phyloP scores from a whole-genome alignment of 2,888 invertebrate genomes.

The Lapara coniferarum region DNA sequence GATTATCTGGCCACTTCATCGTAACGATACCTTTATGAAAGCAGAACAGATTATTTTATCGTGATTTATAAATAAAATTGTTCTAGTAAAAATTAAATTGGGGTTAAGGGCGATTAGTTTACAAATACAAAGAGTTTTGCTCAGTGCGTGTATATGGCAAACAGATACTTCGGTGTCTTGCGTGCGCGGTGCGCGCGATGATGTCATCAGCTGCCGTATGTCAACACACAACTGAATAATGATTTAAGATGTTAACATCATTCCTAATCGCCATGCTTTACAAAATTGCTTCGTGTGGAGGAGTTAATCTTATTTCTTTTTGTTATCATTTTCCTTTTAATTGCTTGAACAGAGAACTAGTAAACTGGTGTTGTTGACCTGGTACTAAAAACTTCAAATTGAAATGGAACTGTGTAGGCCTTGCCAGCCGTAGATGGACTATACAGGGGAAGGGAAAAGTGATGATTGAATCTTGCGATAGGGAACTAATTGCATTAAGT shows the following conservation, averaged over 20 bases:
- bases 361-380: too few species aligned
- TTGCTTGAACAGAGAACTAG: neutral
- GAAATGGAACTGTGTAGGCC: too few species aligned
- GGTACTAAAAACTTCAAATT: too few species aligned
- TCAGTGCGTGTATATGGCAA: conserved; percentile 58
- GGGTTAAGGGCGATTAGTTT: conserved; percentile 36
- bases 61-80: neutral
- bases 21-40: neutral
- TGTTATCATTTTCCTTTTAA: neutral
- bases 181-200: conserved; percentile 46
- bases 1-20: neutral
- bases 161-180: conserved; percentile 45
- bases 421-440: too few species aligned
- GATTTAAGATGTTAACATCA: conserved; percentile 41
- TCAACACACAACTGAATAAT: conserved; percentile 49
- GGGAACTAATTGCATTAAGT: too few species aligned
- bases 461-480: too few species aligned
- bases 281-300: neutral
- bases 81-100: neutral
- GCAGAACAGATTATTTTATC: neutral
- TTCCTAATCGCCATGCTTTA: conserved; percentile 28
- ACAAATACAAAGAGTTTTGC: conserved; percentile 46
- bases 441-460: too few species aligned
- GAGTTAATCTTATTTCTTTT: neutral
- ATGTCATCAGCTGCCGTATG: conserved; percentile 61